Conservation (phyloP, 2,113 vertebrate genomes). For the Pholis gunnellus region DNA sequence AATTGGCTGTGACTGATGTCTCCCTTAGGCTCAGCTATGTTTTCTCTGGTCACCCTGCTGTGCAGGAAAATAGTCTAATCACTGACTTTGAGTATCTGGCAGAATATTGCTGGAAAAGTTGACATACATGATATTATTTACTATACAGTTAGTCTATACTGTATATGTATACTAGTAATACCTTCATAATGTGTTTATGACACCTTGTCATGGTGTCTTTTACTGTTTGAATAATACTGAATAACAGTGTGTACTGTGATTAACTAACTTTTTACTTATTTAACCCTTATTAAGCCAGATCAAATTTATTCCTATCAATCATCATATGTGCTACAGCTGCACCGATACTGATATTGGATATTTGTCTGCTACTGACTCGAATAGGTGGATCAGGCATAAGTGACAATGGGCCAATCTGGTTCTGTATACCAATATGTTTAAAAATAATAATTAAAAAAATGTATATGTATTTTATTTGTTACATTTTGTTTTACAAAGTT, state of each 20-base stretch:
- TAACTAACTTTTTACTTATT: no score
- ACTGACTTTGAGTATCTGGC: background rate
- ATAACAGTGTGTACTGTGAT: background rate
- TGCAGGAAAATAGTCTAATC: slow-evolving; percentile 10
- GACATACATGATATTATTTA: background rate
- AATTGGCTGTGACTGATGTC: background rate
- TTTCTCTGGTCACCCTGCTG: background rate
- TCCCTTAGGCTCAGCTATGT: background rate
- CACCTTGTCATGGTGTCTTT: background rate
- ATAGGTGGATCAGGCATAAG: no score
- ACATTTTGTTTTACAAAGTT: background rate
- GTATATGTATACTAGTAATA: background rate
- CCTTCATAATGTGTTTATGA: background rate
- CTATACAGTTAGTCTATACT: background rate
- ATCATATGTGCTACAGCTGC: no score
- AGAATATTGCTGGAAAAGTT: background rate
- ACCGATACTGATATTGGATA: no score
- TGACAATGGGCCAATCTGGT: no score
- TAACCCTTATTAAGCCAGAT: no score
- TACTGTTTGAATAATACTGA: background rate
- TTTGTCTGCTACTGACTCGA: no score
- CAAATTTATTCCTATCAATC: no score
- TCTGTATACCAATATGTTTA: background rate
- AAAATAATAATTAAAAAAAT: background rate
- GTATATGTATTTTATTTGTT: background rate